phyloP scores from a whole-genome alignment of 2,797 vertebrate genomes.

The Danio albolineatus region DNA sequence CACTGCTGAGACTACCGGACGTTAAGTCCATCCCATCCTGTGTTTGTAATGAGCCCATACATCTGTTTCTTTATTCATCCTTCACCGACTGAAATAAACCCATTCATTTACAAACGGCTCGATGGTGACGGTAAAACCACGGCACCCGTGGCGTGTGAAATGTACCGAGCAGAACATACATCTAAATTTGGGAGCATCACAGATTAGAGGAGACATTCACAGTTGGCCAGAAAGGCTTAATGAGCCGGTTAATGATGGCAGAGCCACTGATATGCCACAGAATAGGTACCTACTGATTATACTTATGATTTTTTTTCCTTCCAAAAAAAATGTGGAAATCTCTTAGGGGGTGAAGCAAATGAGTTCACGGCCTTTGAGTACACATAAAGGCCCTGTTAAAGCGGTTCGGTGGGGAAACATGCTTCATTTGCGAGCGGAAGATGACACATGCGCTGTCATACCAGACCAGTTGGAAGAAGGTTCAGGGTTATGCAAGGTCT shows the following conservation, averaged over 20 bases:
- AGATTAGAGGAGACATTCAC: constrained; percentile 59
- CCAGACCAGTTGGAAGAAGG: neutral
- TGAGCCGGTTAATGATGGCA: constrained; percentile 63
- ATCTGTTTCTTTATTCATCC: constrained; percentile 36
- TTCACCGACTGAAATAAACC: constrained; percentile 34
- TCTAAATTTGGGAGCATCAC: constrained; percentile 62
- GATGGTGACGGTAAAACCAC: constrained; percentile 47
- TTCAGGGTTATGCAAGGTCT: constrained; percentile 20
- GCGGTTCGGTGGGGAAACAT: constrained; percentile 37
- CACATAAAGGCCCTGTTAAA: constrained; percentile 52
- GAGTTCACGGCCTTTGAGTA: constrained; percentile 48
- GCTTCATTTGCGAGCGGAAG: constrained; percentile 26
- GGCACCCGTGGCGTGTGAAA: constrained; percentile 52
- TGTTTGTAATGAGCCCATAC: constrained; percentile 37
- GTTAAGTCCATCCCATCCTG: constrained; percentile 51
- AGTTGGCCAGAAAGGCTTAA: constrained; percentile 57
- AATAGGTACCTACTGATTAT: constrained; percentile 64
- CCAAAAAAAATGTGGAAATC: constrained; percentile 36
- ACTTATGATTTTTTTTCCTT: constrained; percentile 52
- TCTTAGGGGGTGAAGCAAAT: constrained; percentile 44
- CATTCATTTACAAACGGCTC: constrained; percentile 37
- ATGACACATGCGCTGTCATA: constrained; percentile 26
- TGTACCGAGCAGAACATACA: constrained; percentile 56
- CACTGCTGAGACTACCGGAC: neutral
- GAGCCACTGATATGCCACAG: constrained; percentile 59